Base-by-base conservation (phyloP, 2,888 invertebrate species). In the Nephrocerus scutellatus region DNA sequence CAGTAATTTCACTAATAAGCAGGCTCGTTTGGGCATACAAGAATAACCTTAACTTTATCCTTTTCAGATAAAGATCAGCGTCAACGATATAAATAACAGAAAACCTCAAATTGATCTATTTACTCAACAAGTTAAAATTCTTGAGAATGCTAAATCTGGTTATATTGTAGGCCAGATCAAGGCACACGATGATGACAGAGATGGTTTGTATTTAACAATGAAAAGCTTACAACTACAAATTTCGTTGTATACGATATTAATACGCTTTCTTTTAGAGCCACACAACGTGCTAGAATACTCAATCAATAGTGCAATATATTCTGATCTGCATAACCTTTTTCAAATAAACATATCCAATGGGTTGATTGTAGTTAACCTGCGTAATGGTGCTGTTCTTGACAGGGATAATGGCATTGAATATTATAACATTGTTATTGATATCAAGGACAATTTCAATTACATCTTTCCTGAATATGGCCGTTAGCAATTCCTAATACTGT, bases 1-100 rank as follows among this genome's bases (percentile, higher is more conserved):
- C 68, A 26, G 77, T 77, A 52, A n/a, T n/a, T n/a, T n/a, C n/a
- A n/a, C n/a, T n/a, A n/a, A n/a, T n/a, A n/a, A n/a, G n/a, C n/a
- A n/a, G n/a, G n/a, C n/a, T n/a, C n/a, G n/a, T n/a, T n/a, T n/a
- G n/a, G n/a, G n/a, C n/a, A n/a, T n/a, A 19, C 8, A 23, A 39
- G 25, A 12, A 5, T n/a, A 40, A 30, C 34, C 4, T 30, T 19
- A n/a, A 30, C 30, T 37, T 48, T 31, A 13, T 33, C 20, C 15
- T 52, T 28, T 60, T 10, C 57, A 79, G 79, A 70, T 79, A 43
- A 48, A 56, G 10, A 76, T 80, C 23, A 56, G 61, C 37, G 74
- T 80, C 12, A 70, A 71, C 3, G 80, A 80, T 55, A 72, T 72
- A 2, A 81, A 81, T 61, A 77, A 80, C 59, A 72, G 75, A 53